Base-by-base conservation (phyloP, 2,888 invertebrate species). In the Spodoptera exigua region DNA sequence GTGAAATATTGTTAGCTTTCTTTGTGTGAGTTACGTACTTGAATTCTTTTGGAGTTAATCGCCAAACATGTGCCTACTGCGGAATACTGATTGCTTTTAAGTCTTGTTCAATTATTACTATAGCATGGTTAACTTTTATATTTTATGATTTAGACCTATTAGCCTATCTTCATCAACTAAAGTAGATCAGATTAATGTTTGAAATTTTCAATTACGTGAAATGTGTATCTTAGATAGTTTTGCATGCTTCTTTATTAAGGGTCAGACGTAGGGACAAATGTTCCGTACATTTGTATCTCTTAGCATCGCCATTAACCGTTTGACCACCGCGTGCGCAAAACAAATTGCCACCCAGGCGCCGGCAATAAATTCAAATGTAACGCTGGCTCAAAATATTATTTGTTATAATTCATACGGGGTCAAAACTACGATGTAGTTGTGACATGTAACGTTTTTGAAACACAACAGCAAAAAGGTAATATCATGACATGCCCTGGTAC, bases 21-120 rank as follows among this genome's bases (percentile, higher is more conserved):
- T 44, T 67, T 59, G 71, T 74, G 72, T 76, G 73, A 55, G 73
- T 76, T 60, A 57, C 58, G 72, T 60, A 57, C 58, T 55, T 57
- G 61, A 73, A 69, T 76, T 62, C 61, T 70, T 76, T 56, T 40
- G 55, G 40, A 49, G 14, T 72, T 69, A 72, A 69, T 72, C 69
- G 73, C 61, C 21, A 69, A 67, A 27, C 27, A 7, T 27, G 21
- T 21, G 21, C 21, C 5, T 21, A 2, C 21, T 21, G 21, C 21
- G 3, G 27, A 27, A 27, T 27, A 27, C 27, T 7, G 27, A 27
- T 27, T 27, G 7, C 7, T 27, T 5, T 18, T 18, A 3, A 3
- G 3, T 18, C 18, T 18, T 18, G 18, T 3, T 18, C 18, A 3
- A 18, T 3, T 2, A 18, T 18, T 18, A 3, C 18, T 18, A 3